phyloP scores from a whole-genome alignment of 2,888 invertebrate species.

The Hydriomena furcata region DNA sequence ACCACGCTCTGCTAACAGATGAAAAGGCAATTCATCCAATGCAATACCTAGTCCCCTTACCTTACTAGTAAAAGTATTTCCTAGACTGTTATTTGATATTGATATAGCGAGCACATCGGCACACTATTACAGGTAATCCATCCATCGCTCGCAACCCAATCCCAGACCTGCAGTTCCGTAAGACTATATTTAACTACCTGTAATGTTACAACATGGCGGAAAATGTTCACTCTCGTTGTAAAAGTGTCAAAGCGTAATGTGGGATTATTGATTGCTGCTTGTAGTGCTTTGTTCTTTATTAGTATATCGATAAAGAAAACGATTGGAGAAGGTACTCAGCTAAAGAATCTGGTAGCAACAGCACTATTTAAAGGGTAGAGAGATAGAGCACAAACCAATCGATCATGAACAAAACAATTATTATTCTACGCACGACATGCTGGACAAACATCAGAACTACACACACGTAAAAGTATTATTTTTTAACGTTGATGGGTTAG shows the following conservation, averaged over 20 bases:
- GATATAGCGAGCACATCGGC: background rate
- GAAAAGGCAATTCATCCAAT: too few relatives aligned
- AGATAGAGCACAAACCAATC: too few relatives aligned
- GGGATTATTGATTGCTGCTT: constrained; percentile 6
- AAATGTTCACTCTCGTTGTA: constrained; percentile 19
- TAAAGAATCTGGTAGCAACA: too few relatives aligned
- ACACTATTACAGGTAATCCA: constrained; percentile 26
- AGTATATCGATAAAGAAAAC: background rate
- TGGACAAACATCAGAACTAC: too few relatives aligned
- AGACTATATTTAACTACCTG: constrained; percentile 24
- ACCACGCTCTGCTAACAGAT: too few relatives aligned
- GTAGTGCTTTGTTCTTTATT: background rate
- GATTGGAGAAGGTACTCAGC: too few relatives aligned
- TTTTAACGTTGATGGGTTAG: too few relatives aligned
- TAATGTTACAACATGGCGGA: constrained; percentile 22
- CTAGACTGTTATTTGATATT: constrained; percentile 6
- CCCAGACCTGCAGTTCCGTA: constrained; percentile 30
- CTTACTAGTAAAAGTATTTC: background rate
- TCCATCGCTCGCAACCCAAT: constrained; percentile 17
- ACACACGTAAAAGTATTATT: too few relatives aligned
- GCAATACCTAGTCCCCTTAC: background rate
- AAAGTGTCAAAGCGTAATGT: too few relatives aligned
- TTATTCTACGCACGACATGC: too few relatives aligned
- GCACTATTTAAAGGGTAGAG: too few relatives aligned
- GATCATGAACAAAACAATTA: too few relatives aligned